These are phyloP conservation scores for Sebastes steindachneri DNA, from an alignment of 2,797 vertebrate species.

Conservation along the genomic window DNA sequence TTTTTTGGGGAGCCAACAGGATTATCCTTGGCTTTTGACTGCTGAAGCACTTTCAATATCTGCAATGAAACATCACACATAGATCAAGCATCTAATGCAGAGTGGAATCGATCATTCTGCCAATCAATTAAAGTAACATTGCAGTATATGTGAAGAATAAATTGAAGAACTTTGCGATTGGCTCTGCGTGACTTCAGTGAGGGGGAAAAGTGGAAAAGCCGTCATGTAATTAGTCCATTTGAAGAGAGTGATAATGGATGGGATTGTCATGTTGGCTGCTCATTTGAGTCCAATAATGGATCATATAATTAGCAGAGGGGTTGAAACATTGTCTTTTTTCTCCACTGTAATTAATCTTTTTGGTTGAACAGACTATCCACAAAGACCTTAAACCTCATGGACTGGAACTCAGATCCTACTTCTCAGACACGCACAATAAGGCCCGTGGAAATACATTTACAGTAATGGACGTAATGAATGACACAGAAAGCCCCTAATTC, in stretches of 20 bases:
- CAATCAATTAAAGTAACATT: constrained; percentile 44
- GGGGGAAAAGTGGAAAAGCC: constrained; percentile 22
- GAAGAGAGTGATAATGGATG: constrained; percentile 63
- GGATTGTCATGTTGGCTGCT: constrained; percentile 54
- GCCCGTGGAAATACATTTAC: constrained; percentile 8
- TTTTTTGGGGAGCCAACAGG: background rate
- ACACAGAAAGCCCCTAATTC: background rate
- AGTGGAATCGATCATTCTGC: constrained; percentile 9
- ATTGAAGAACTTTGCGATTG: constrained; percentile 35
- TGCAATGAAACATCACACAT: background rate
- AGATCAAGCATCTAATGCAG: background rate
- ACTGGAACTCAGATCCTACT: constrained; percentile 24
- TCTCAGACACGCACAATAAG: constrained; percentile 1
- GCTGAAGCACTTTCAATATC: background rate
- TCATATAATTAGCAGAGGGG: constrained; percentile 58
- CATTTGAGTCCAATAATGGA: constrained; percentile 64
- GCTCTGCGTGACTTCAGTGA: constrained; percentile 27
- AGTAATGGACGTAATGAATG: background rate
- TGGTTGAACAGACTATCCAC: constrained; percentile 16
- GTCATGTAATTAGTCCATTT: constrained; percentile 63
- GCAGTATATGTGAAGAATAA: constrained; percentile 15
- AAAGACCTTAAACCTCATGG: constrained; percentile 21
- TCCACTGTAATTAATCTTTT: constrained; percentile 52
- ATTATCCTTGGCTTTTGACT: background rate
- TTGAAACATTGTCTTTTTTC: constrained; percentile 25